Conservation (phyloP, 2,888 invertebrate species). For the Drosophila testacea region DNA sequence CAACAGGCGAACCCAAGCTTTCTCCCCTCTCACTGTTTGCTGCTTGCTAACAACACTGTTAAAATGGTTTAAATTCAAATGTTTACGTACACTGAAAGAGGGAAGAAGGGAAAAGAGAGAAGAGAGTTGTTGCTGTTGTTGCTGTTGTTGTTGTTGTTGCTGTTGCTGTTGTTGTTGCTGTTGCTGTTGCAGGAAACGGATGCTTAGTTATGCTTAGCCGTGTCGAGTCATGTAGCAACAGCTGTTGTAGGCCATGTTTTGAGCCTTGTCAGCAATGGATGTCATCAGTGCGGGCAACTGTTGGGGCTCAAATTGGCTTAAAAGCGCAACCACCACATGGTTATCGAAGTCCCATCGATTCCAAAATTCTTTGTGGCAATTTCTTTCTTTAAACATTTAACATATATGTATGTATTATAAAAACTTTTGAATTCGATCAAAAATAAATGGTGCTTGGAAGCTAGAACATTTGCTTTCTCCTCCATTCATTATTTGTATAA, state of each 20-base stretch:
- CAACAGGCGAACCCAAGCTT: conserved; percentile 54
- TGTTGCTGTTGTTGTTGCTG: not conserved
- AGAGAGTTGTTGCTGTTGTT: not conserved
- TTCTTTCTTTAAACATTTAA: not conserved
- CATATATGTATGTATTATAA: too few relatives aligned
- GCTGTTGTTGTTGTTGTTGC: not conserved
- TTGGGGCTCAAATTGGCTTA: conserved; percentile 38
- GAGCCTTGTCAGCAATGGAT: conserved; percentile 52
- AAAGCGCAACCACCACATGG: conserved; percentile 44
- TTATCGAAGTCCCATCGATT: conserved; percentile 16
- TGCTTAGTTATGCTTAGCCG: conserved; percentile 50
- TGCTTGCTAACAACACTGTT: conserved; percentile 24
- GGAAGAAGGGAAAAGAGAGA: not conserved
- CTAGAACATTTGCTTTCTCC: too few relatives aligned
- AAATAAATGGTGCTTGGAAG: too few relatives aligned
- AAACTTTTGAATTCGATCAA: not conserved
- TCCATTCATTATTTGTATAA: too few relatives aligned
- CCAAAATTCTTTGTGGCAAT: not conserved
- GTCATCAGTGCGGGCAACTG: conserved; percentile 14
- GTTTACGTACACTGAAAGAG: conserved; percentile 52
- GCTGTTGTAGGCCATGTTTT: conserved; percentile 74
- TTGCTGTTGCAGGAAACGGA: conserved; percentile 11
- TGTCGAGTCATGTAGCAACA: conserved; percentile 76
- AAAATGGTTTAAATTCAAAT: conserved; percentile 67
- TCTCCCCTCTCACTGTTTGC: not conserved